Conservation (phyloP, 2,888 invertebrate genomes). For the Tortrix viridana region DNA sequence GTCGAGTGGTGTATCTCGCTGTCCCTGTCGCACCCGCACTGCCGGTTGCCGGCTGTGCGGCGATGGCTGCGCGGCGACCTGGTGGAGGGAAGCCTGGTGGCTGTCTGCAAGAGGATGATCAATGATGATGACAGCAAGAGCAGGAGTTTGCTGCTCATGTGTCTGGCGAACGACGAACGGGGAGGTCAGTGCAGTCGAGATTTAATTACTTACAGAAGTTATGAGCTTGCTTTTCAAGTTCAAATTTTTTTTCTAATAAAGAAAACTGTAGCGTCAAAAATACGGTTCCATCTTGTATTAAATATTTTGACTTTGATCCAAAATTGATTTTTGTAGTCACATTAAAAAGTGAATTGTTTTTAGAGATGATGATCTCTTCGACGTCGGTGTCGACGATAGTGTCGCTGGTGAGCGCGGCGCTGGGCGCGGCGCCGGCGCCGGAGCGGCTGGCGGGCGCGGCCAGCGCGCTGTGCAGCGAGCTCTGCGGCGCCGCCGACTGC, state of each 20-base stretch:
- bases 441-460: constrained; percentile 25
- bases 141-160: constrained; percentile 37
- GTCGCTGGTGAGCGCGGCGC: constrained; percentile 41
- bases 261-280: no score
- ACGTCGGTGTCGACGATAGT: constrained; percentile 44
- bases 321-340: no score
- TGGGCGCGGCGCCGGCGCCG: constrained; percentile 27
- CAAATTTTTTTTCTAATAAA: no score
- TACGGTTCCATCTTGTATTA: no score
- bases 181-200: constrained; percentile 6
- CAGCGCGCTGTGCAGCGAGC: constrained; percentile 17
- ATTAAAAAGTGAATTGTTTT: no score
- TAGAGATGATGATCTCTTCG: constrained; percentile 52
- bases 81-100: constrained; percentile 17
- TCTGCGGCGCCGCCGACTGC: constrained; percentile 20
- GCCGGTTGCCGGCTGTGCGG: constrained; percentile 61
- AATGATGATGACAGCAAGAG: constrained; percentile 47
- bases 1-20: constrained; percentile 69
- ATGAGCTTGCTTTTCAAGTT: not conserved
- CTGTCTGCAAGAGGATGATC: constrained; percentile 12
- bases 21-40: constrained; percentile 72
- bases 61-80: constrained; percentile 70
- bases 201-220: not conserved
- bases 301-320: no score
- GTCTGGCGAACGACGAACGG: constrained; percentile 9